phyloP scores from a whole-genome alignment of 2,113 vertebrate species.

The Irena cyanogastra region DNA sequence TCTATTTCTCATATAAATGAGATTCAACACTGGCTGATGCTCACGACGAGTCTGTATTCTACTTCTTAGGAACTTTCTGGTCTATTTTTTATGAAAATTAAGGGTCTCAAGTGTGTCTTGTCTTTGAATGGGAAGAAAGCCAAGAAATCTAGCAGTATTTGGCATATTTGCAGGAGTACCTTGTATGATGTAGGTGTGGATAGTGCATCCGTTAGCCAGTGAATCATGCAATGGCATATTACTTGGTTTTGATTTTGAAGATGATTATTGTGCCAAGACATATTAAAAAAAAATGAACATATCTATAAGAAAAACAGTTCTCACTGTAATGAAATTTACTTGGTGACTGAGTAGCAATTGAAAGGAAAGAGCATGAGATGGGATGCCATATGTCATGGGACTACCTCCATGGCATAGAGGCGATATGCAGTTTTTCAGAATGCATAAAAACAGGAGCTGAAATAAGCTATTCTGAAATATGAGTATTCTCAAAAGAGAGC shows the following conservation, averaged over 20 bases:
- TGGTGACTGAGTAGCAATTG: not conserved
- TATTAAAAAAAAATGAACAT: not conserved
- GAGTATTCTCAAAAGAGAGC: not conserved
- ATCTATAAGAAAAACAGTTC: not conserved
- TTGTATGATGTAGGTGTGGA: not conserved
- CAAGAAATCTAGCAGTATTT: not conserved
- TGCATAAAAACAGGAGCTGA: not conserved
- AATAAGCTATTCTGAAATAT: not conserved
- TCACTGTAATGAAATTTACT: not conserved
- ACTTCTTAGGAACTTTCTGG: not conserved
- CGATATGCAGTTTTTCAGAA: not conserved
- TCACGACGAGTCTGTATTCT: not conserved
- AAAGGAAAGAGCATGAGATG: not conserved
- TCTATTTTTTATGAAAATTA: not conserved
- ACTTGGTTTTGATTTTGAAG: not conserved
- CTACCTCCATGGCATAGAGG: not conserved
- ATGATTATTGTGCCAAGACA: not conserved
- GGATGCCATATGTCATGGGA: not conserved
- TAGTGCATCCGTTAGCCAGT: constrained; percentile 1
- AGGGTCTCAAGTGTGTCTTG: not conserved
- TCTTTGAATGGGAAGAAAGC: not conserved
- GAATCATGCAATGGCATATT: not conserved
- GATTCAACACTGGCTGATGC: not conserved
- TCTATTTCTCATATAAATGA: not conserved
- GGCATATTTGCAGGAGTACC: not conserved